Evolutionary conservation across 1,140 invertebrate genomes (phyloP).

Genomic region (Ceratina calcarata): DNA sequence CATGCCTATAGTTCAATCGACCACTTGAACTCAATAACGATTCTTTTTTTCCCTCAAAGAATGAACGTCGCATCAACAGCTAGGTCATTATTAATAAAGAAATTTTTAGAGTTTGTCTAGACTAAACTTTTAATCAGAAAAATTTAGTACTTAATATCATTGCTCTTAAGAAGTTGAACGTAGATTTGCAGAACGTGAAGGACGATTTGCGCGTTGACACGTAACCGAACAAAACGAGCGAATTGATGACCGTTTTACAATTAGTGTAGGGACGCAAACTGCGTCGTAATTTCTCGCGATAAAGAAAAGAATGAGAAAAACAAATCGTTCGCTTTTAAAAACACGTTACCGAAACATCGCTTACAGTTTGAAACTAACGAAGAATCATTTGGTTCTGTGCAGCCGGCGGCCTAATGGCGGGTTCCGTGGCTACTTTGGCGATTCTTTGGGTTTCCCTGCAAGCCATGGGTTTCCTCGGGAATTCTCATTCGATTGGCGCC

Average conservation of each 20-base stretch:
- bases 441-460: constrained; percentile 73
- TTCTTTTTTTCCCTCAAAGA: neutral
- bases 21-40: neutral
- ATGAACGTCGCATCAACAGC: too few species aligned
- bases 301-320: neutral
- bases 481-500: constrained; percentile 62
- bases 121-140: too few species aligned
- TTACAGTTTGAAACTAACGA: neutral
- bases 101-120: too few species aligned
- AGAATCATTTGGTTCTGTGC: constrained; percentile 51
- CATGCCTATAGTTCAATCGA: neutral
- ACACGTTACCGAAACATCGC: constrained; percentile 11
- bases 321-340: neutral
- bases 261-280: too few species aligned
- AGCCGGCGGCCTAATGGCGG: constrained; percentile 76
- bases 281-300: neutral
- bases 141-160: neutral
- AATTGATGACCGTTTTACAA: too few species aligned
- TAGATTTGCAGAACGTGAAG: too few species aligned
- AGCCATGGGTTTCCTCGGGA: constrained; percentile 71
- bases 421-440: constrained; percentile 74
- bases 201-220: too few species aligned
- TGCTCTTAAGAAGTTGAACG: too few species aligned
- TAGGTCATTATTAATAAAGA: too few species aligned
- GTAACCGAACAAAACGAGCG: too few species aligned